Base-by-base conservation (phyloP, 2,113 vertebrate species). In the Neogale vison region DNA sequence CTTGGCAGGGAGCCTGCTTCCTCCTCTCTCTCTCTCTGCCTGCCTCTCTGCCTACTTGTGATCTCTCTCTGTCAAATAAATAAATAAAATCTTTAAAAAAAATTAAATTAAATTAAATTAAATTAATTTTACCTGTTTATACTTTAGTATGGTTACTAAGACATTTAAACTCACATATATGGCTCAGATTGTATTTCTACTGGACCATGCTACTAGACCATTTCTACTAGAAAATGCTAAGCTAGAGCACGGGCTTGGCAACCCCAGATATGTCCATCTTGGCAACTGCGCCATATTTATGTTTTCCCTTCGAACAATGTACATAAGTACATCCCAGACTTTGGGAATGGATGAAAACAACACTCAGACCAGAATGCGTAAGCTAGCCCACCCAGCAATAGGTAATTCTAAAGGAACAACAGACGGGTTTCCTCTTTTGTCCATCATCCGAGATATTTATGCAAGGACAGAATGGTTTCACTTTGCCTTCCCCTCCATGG, bases 51-150 rank as follows among this genome's bases (percentile, higher is more conserved):
- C n/a, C n/a, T n/a, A n/a, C n/a, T n/a, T n/a, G n/a, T n/a, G n/a
- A n/a, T n/a, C n/a, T n/a, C n/a, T n/a, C n/a, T n/a, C n/a, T n/a
- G n/a, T n/a, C n/a, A n/a, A n/a, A n/a, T n/a, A n/a, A n/a, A n/a
- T n/a, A n/a, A n/a, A n/a, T n/a, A n/a, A n/a, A n/a, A n/a, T n/a
- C n/a, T n/a, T n/a, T n/a, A n/a, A n/a, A n/a, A n/a, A n/a, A n/a
- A n/a, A n/a, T n/a, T n/a, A n/a, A n/a, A n/a, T n/a, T n/a, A n/a
- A n/a, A n/a, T n/a, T n/a, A n/a, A n/a, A n/a, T n/a, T n/a, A 69
- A 92, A 80, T 88, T 96, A 89, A 95, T 76, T 82, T 86, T 18
- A 83, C 15, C 52, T 50, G 10, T 82, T 80, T 84, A 59, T 45
- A 65, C n/a, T 42, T 81, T 45, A 39, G 57, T 39, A 79, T 24